Evolutionary conservation across 2,888 invertebrate species (phyloP).

Genomic region (Protodeltote pygarga): DNA sequence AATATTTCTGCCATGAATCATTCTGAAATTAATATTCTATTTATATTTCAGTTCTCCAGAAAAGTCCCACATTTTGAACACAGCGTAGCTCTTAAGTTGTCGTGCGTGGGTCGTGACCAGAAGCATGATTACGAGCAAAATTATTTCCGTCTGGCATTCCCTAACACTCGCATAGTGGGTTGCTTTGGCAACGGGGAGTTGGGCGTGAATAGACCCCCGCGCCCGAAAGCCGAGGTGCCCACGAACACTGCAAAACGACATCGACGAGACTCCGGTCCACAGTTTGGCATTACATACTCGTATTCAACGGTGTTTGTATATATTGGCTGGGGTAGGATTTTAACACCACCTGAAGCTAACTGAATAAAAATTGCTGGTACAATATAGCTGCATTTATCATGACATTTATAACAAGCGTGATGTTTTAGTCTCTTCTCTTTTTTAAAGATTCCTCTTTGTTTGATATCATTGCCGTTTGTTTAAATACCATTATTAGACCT

Average conservation of each 20-base stretch:
- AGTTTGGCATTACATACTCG: slow-evolving; percentile 72
- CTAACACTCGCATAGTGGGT: slow-evolving; percentile 71
- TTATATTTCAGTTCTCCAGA: slow-evolving; percentile 69
- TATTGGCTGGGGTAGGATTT: slow-evolving; percentile 79
- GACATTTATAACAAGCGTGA: no score
- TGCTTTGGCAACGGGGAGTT: slow-evolving; percentile 82
- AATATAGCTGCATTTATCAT: slow-evolving; percentile 10
- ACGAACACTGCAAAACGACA: slow-evolving; percentile 51
- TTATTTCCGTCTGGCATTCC: slow-evolving; percentile 72
- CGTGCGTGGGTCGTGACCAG: slow-evolving; percentile 77
- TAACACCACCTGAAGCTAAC: slow-evolving; percentile 42
- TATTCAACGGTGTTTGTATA: slow-evolving; percentile 81
- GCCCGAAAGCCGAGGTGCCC: slow-evolving; percentile 31
- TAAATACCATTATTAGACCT: slow-evolving; percentile 22
- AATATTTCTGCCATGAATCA: no score
- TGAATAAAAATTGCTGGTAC: slow-evolving; percentile 7
- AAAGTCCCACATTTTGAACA: slow-evolving; percentile 74
- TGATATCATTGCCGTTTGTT: no score
- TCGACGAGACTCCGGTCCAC: slow-evolving; percentile 54
- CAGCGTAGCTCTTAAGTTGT: slow-evolving; percentile 75
- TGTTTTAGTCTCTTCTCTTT: no score
- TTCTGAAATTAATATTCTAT: no score
- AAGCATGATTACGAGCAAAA: slow-evolving; percentile 75
- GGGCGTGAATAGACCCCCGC: slow-evolving; percentile 70
- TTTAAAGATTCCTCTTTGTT: no score